These are phyloP conservation scores for Cercocebus atys DNA, from an alignment of 2,113 vertebrate genomes.

Conservation along the genomic window DNA sequence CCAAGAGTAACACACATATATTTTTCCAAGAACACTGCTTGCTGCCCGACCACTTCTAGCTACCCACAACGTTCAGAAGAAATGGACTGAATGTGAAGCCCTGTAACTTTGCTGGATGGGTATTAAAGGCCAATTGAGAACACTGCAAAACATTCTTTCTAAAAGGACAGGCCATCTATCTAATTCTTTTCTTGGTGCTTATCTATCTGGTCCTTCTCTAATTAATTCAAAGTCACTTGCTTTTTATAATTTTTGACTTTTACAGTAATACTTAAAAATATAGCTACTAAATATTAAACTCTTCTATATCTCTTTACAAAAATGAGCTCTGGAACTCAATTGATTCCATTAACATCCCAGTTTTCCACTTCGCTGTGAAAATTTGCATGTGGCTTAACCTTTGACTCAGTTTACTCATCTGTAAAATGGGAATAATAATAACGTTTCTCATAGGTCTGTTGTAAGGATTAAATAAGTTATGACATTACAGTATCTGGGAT, in stretches of 20 bases:
- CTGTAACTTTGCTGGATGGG: not conserved
- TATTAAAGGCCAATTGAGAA: not conserved
- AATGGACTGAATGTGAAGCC: not conserved
- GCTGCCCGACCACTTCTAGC: slow-evolving; percentile 26
- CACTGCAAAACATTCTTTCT: not conserved
- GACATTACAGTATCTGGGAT: not conserved
- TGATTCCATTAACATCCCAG: not conserved
- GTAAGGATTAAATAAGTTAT: not conserved
- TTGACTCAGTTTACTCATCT: not conserved
- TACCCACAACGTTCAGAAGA: slow-evolving; percentile 40
- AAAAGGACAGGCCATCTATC: not conserved
- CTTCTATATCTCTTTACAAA: not conserved
- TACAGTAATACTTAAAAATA: slow-evolving; percentile 21
- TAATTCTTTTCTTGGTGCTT: not conserved
- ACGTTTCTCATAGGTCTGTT: not conserved
- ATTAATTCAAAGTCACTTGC: not conserved
- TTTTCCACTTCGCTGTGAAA: not conserved
- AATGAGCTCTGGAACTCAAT: not conserved
- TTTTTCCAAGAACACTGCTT: slow-evolving; percentile 64
- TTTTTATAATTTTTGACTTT: slow-evolving; percentile 36
- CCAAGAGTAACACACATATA: slow-evolving; percentile 47
- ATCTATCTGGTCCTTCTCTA: not conserved
- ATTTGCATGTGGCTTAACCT: not conserved
- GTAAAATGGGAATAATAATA: not conserved
- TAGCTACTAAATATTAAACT: not conserved